Conservation (phyloP, 2,888 invertebrate species). For the Osedax frankpressi region DNA sequence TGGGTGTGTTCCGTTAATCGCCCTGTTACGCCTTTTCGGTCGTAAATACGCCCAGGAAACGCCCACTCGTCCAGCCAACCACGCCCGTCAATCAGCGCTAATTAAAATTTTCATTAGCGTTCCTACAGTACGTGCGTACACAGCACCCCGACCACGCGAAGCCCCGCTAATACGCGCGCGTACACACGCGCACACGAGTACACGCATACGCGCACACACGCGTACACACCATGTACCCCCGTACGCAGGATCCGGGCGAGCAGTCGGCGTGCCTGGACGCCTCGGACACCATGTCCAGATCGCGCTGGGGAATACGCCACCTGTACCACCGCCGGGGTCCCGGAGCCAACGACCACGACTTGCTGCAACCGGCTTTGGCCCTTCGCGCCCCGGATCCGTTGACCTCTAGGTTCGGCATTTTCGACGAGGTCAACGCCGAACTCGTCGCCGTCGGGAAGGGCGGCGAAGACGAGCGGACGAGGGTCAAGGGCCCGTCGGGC, state of each 20-base stretch:
- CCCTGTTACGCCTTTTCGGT: no score
- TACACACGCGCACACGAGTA: not conserved
- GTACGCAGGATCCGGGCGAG: not conserved
- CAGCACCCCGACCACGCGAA: not conserved
- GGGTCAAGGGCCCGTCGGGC: no score
- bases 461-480: no score
- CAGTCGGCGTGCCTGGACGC: not conserved
- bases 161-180: not conserved
- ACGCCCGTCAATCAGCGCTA: no score
- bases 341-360: no score
- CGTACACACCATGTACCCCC: not conserved
- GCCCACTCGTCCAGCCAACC: no score
- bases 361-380: no score
- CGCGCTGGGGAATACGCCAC: not conserved
- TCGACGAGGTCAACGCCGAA: not conserved
- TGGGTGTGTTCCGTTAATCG: no score
- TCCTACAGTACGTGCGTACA: no score
- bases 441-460: not conserved
- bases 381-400: not conserved
- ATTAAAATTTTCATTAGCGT: no score
- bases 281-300: not conserved
- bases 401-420: not conserved
- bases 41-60: no score
- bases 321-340: not conserved
- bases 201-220: not conserved